Base-by-base conservation (phyloP, 2,888 invertebrate genomes). In the Mesorhabditis belari region DNA sequence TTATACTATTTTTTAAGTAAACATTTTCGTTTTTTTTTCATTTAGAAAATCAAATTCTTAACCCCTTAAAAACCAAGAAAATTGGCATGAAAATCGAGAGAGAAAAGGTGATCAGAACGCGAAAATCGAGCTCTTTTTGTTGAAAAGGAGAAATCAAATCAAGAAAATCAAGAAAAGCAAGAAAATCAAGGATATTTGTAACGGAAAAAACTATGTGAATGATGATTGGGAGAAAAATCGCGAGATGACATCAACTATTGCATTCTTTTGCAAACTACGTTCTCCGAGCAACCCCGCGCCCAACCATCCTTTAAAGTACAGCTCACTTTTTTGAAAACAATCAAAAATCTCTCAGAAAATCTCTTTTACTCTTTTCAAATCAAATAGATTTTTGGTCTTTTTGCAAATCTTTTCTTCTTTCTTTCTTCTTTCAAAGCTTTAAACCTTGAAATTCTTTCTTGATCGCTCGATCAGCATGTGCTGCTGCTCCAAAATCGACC, bases 401-500 rank as follows among this genome's bases (percentile, higher is more conserved):
- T 12, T 51, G 21, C 21, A 12, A 19, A 51, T 12, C 21, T 1
- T 1, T 51, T 1, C 9, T 51, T 51, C 21, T 44, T 44, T 44
- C 44, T 1, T 44, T 12, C n/a, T 44, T 44, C 44, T 17, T 12
- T 12, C 19, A 54, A 63, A 53, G 57, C 61, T 28, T 17, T 35
- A 3, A 26, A 63, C 73, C 76, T 67, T 75, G 75, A 56, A 76
- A 75, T 58, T 73, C 72, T 57, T 76, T 76, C 61, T 74, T 75
- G 23, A 67, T 66, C 5, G 77, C 77, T 50, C 67, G 69, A 6
- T 72, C 69, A 5, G 71, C 65, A 17, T 67, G 71, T 3, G 74
- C 76, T 12, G 77, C 76, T 4, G 77, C 77, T 27, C 77, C 77
- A 49, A 77, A 75, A 55, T 77, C 77, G 26, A 76, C 75, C 49